Conservation (phyloP, 1,140 invertebrate genomes). For the Elymnias hypermnestra region DNA sequence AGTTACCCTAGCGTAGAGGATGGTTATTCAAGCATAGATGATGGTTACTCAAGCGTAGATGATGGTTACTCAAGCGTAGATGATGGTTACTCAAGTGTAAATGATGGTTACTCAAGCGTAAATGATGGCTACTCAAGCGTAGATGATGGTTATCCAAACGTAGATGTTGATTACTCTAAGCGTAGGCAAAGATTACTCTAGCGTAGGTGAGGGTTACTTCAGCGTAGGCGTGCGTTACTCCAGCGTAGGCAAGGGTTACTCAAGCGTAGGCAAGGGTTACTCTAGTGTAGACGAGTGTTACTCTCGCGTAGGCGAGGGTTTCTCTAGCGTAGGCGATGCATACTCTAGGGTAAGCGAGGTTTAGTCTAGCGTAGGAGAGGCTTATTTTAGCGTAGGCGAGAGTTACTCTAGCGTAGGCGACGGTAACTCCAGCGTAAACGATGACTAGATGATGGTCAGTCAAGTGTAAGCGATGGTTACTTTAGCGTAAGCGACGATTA, state of each 20-base stretch:
- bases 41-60: neutral
- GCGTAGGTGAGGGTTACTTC: neutral
- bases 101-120: neutral
- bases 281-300: too few species aligned
- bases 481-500: neutral
- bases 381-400: slow-evolving; percentile 2
- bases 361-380: too few species aligned
- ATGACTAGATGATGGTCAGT: neutral
- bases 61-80: too few species aligned
- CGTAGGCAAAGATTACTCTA: neutral
- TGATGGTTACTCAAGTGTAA: too few species aligned
- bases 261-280: too few species aligned
- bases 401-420: neutral
- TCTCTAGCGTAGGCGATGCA: too few species aligned
- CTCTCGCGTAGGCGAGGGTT: too few species aligned
- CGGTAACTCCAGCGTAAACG: neutral
- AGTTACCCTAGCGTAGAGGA: neutral
- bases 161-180: neutral
- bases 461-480: neutral
- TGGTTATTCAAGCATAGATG: neutral
- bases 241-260: neutral
- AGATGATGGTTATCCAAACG: neutral
- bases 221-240: neutral
- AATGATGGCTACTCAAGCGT: neutral
- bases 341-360: too few species aligned